Evolutionary conservation across 2,113 vertebrate genomes (phyloP).

Genomic region (Baryphthengus martii): DNA sequence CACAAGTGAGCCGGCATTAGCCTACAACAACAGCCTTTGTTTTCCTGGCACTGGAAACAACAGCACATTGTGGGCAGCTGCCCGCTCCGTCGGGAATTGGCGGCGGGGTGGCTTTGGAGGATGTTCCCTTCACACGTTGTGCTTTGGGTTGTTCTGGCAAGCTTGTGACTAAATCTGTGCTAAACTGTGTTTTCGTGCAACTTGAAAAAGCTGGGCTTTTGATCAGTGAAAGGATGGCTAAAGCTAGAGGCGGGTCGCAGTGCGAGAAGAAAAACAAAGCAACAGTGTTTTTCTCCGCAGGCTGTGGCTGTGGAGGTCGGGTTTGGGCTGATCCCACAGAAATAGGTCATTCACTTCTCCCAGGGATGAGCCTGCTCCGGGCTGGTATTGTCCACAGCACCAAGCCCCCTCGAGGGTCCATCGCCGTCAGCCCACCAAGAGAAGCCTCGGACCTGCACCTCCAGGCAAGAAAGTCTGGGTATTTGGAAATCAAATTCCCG

Average conservation of each 20-base stretch:
- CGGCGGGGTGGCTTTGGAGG: background rate
- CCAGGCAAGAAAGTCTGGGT: background rate
- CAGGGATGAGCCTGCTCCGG: accelerated
- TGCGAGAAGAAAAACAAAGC: background rate
- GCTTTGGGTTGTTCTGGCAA: background rate
- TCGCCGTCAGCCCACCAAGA: background rate
- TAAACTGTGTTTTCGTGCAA: accelerated
- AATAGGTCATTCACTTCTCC: background rate
- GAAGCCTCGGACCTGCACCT: background rate
- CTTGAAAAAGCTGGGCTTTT: background rate
- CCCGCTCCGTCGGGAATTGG: background rate
- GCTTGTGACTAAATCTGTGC: background rate
- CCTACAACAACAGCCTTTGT: constrained; percentile 21
- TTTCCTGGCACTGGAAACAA: background rate
- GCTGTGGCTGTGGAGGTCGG: accelerated
- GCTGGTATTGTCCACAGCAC: accelerated
- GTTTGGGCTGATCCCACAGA: background rate
- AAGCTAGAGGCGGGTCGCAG: background rate
- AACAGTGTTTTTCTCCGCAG: accelerated
- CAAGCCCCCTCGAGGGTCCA: accelerated
- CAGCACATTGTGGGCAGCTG: constrained; percentile 41
- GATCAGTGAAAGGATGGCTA: background rate
- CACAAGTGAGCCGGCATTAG: background rate
- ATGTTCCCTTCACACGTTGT: background rate
- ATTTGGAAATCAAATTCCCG: background rate